Percentiles rank a stretch among this genome's conserved stretches.
phyloP scores from a whole-genome alignment of 1,140 invertebrate species.

The Hydropsyche tenuis region DNA sequence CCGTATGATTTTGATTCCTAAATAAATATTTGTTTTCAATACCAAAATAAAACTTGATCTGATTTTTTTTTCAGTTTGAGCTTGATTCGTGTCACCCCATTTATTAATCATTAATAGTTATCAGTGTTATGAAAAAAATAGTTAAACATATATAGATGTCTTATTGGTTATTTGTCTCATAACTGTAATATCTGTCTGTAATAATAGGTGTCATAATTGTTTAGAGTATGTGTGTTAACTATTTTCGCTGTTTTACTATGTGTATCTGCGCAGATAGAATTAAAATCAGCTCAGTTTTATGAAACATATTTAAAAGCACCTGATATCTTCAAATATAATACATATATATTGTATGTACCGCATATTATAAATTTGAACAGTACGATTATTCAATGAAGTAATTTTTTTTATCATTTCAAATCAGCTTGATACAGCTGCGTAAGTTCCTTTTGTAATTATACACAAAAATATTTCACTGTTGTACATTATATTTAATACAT shows the following conservation, averaged over 20 bases:
- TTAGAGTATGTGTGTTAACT: slow-evolving; percentile 33
- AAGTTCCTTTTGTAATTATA: no score
- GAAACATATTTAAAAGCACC: no score
- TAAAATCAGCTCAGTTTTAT: no score
- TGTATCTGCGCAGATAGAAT: not conserved
- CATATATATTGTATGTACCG: not conserved
- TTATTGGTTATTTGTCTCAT: slow-evolving; percentile 18
- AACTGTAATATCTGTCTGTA: slow-evolving; percentile 36
- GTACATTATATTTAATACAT: no score
- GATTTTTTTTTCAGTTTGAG: no score
- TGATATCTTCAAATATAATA: not conserved
- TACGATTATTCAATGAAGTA: not conserved
- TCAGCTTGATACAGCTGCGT: no score
- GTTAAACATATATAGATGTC: slow-evolving; percentile 23
- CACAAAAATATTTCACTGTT: no score
- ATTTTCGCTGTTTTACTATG: slow-evolving; percentile 11
- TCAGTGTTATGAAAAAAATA: slow-evolving; percentile 26
- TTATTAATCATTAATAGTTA: slow-evolving; percentile 1
- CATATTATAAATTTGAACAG: slow-evolving; percentile 27
- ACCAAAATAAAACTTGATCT: no score
- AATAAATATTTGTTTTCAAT: no score
- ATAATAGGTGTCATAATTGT: slow-evolving; percentile 40
- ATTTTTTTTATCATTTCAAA: no score
- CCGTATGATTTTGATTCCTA: no score
- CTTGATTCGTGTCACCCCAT: not conserved